Base-by-base conservation (phyloP, 2,797 vertebrate species). In the Bradypodion ventrale region DNA sequence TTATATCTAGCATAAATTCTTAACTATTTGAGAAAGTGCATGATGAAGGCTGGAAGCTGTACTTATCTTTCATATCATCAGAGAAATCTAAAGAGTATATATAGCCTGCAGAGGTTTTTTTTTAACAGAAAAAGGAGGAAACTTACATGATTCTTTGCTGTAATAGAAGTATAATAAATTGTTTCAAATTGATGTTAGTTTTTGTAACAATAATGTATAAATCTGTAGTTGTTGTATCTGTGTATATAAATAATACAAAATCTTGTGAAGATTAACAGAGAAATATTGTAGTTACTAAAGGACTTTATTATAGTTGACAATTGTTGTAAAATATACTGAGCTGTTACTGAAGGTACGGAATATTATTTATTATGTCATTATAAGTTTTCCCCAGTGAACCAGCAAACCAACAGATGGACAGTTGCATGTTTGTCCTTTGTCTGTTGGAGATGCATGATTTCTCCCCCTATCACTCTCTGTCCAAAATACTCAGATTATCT, bases 1-100 rank as follows among this genome's bases (percentile, higher is more conserved):
- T 85, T 75, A 73, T 63, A 70, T 59, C 32, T 62, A 76, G 40
- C 69, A 49, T 80, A 63, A 63, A 63, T 86, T 89, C 74, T 44
- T 52, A 46, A 76, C 63, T 32, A 42, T n/a, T 72, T 59, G 63
- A 27, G 84, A 69, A 42, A 87, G 65, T 83, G 23, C 15, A 83
- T 74, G n/a, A 44, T 70, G 88, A 37, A 62, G 68, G 12, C 25
- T 80, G 49, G 52, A 88, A 85, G 63, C 60, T 6, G 35, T 40
- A 5, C 37, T 78, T 79, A 65, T 84, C 37, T 1, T 87, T 88
- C 27, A 59, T 8, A 15, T 82, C 82, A 74, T 77, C 46, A 82
- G 29, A 75, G 19, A 83, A 7, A 75, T 9, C 52, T 46, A 42
- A 49, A n/a, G 83, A 44, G 19, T 79, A 25, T 63, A 75, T n/a